Conservation (phyloP, 2,113 vertebrate genomes). For the Toxotes chatareus region DNA sequence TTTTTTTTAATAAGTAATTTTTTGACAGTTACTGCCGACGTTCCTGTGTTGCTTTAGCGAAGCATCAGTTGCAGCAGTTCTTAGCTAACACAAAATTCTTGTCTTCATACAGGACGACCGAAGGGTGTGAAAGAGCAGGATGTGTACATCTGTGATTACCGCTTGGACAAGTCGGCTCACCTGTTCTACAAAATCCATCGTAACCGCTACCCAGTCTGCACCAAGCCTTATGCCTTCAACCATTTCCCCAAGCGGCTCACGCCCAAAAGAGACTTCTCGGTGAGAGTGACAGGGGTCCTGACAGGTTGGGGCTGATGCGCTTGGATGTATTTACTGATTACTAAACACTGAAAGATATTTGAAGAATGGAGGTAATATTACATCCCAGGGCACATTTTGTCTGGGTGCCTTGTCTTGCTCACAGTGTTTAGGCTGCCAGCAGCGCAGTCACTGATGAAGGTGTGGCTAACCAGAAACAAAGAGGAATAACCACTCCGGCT, state of each 20-base stretch:
- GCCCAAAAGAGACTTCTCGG: conserved; percentile 97
- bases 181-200: conserved; percentile 99
- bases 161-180: conserved; percentile 97
- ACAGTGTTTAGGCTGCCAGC: background rate
- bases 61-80: background rate
- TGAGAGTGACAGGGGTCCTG: conserved; percentile 76
- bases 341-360: conserved; percentile 40
- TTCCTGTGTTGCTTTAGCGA: background rate
- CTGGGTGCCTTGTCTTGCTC: background rate
- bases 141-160: conserved; percentile 98
- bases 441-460: background rate
- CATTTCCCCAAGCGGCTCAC: conserved; percentile 97
- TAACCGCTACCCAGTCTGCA: conserved; percentile 97
- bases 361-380: conserved; percentile 37
- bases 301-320: background rate
- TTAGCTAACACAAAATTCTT: background rate
- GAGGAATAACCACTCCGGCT: background rate
- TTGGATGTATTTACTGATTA: conserved; percentile 38
- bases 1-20: background rate
- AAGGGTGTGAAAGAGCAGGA: conserved; percentile 97
- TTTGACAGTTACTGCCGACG: background rate
- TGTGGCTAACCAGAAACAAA: background rate
- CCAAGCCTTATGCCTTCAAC: conserved; percentile 97
- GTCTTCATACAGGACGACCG: conserved; percentile 87
- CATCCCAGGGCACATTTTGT: background rate